A percentile compares a stretch with the other conserved stretches of the same genome.
phyloP scores from a whole-genome alignment of 2,113 vertebrate genomes.

The Daphoenositta chrysoptera region DNA sequence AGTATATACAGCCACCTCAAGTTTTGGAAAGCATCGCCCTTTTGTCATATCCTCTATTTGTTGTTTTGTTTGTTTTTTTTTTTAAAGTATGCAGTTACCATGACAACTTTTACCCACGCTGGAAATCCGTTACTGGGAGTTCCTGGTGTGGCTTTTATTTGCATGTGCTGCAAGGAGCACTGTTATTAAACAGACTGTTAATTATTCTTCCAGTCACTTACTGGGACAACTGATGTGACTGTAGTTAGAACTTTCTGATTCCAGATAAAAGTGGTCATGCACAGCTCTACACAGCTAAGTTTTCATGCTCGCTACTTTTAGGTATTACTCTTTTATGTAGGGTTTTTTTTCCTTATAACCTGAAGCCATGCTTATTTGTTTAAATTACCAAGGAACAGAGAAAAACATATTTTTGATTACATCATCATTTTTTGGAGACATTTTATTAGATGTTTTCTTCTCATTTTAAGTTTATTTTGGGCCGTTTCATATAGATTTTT shows the following conservation, averaged over 20 bases:
- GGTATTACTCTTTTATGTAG: background rate
- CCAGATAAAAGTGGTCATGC: background rate
- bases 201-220: conserved; percentile 5
- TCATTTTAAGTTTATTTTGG: background rate
- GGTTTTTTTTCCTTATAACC: background rate
- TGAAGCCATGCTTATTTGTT: background rate
- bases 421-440: background rate
- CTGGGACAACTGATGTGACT: background rate
- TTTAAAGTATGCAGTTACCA: conserved; percentile 12
- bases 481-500: background rate
- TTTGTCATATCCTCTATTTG: background rate
- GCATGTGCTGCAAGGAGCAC: background rate
- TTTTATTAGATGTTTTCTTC: background rate
- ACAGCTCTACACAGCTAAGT: background rate
- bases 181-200: conserved; percentile 56
- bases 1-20: background rate
- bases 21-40: background rate
- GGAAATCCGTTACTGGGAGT: background rate
- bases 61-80: background rate
- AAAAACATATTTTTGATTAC: background rate
- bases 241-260: background rate
- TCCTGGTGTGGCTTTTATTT: conserved; percentile 23
- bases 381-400: background rate
- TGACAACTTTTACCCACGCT: background rate
- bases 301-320: background rate